Evolutionary conservation across 2,888 invertebrate species (phyloP), one percentile per base, ranked within the genome.

Genomic region (Athalia circularis): DNA sequence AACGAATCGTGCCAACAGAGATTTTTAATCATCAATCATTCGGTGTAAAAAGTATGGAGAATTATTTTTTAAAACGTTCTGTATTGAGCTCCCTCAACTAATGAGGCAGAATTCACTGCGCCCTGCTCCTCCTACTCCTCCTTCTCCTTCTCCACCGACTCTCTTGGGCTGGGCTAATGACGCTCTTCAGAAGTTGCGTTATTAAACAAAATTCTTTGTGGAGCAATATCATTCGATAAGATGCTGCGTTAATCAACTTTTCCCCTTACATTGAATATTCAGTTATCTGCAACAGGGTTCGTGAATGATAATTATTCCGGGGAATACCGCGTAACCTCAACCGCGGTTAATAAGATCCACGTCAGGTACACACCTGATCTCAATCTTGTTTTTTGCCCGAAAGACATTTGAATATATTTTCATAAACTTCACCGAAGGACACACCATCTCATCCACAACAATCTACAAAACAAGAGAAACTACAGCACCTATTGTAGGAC

Each of bases 121-220:
- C 29, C 29, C 29, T 72, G n/a, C 59, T 59, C 47, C 72, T 9
- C 64, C n/a, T n/a, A 13, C 72, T n/a, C 29, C 29, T 72, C 45
- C 59, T 59, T 13, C 72, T 9, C 64, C n/a, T n/a, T 29, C 29
- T 29, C 29, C 29, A 29, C 43, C 54, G 4, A 78, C 65, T 74
- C 78, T 77, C 52, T 76, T 79, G 79, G 76, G 80, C 79, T 82
- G 80, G 80, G 79, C 80, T 82, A 80, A 81, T 82, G 80, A 57
- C 59, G 72, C 59, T 59, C 72, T 72, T 15, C 45, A 72, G 59
- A 72, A 72, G 72, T 72, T 72, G 13, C 72, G 57, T 72, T 72
- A 57, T 72, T 57, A 72, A 72, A 57, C 45, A 59, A 72, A 57
- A 54, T 43, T 54, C n/a, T 72, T 72, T 47, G 57, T n/a, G 45